Evolutionary conservation across 1,140 invertebrate species (phyloP), one percentile per base, ranked within the genome.

Genomic region (Drosophila subobscura): DNA sequence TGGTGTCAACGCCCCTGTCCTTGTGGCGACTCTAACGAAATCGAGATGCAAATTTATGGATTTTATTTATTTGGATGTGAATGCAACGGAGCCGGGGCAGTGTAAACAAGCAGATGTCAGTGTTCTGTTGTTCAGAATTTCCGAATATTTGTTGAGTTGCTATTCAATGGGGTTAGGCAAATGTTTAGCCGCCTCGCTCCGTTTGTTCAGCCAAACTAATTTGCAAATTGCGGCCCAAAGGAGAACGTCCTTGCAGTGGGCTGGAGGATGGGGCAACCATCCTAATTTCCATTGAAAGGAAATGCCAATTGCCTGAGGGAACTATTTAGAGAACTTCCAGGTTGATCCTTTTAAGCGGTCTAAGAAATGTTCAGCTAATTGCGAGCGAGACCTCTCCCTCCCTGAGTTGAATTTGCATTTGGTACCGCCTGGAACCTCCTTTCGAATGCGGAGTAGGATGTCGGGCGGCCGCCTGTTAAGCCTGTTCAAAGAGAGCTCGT

Each of bases 81-180:
- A 12, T 40, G 33, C 37, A 27, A 29, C 56, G 45, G 33, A 54
- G 27, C 29, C 67, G 14, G 20, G 10, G 41, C 1, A 29, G 37
- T 51, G 60, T 57, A 77, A 85, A 86, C 79, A 85, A 80, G 64
- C 81, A 66, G 46, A 56, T 59, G 64, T 73, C 56, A 61, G 68
- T 73, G 70, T 56, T 44, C 64, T 67, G n/a, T 16, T 66, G 49
- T 47, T 37, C 1, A 12, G 33, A 37, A 37, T 57, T 65, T 65
- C 42, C 5, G 56, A 75, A 54, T 55, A 70, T 51, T 70, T 77
- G 76, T 65, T 70, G 41, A 79, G 75, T 85, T 80, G 74, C 67
- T 44, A 20, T 51, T 71, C 16, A 70, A 59, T 59, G 45, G 54
- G 66, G 67, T 59, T 71, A 68, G 16, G 27, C 54, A 70, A 70